Evolutionary conservation across 2,797 vertebrate species (phyloP).

Genomic region (Myotis findleyi): DNA sequence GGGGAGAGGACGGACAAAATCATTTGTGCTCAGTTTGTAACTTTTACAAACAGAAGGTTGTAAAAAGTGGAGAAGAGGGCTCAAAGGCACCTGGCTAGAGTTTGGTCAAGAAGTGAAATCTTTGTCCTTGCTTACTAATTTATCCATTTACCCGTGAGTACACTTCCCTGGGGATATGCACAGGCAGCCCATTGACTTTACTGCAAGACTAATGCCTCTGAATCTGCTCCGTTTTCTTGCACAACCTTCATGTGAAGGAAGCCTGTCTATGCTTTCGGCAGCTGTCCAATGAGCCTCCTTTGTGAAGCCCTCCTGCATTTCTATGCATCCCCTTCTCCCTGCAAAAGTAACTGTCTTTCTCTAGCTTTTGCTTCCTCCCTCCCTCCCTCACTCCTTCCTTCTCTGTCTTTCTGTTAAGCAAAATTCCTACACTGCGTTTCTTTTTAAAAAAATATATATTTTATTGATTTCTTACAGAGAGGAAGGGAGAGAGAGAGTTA

Average conservation of each 20-base stretch:
- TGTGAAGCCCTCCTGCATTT: background rate
- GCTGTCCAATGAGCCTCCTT: background rate
- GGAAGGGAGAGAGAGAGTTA: too few relatives aligned
- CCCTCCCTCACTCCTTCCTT: accelerated
- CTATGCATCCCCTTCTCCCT: background rate
- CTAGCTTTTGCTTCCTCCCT: background rate
- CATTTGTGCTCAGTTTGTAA: background rate
- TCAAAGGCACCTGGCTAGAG: background rate
- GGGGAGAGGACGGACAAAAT: background rate
- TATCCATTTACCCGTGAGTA: background rate
- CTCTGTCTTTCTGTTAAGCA: background rate
- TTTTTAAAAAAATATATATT: too few relatives aligned
- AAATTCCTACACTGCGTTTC: background rate
- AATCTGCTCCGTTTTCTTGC: background rate
- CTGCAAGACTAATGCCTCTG: background rate
- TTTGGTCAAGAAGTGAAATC: background rate
- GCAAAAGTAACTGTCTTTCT: background rate
- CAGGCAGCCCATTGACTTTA: background rate
- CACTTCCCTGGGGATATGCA: background rate
- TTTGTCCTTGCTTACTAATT: background rate
- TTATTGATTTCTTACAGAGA: too few relatives aligned
- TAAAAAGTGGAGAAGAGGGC: background rate
- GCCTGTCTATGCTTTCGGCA: background rate
- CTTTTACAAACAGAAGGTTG: background rate
- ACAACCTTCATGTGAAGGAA: background rate